Conservation (phyloP, 2,888 invertebrate genomes). For the Tetranychus truncatus region DNA sequence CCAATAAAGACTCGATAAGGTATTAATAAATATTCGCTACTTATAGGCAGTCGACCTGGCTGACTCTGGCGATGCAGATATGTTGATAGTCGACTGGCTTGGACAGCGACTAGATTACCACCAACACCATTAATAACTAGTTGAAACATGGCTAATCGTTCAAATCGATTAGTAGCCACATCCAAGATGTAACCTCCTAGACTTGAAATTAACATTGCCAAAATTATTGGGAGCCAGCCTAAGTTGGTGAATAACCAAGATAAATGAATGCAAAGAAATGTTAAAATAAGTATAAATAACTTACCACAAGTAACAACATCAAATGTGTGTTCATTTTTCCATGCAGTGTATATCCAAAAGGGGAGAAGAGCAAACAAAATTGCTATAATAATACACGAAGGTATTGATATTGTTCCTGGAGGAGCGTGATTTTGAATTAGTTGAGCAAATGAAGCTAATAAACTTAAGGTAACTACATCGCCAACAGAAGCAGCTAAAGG, state of each 20-base stretch:
- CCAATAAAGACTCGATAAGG: neutral
- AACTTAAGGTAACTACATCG: slow-evolving; percentile 64
- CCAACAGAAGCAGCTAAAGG: slow-evolving; percentile 80
- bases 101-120: slow-evolving; percentile 77
- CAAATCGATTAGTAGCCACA: slow-evolving; percentile 58
- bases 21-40: neutral
- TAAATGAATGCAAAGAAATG: too few relatives aligned
- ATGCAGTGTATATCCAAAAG: slow-evolving; percentile 3
- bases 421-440: neutral
- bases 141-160: slow-evolving; percentile 76
- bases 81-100: slow-evolving; percentile 74
- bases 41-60: slow-evolving; percentile 13
- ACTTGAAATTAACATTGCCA: slow-evolving; percentile 74
- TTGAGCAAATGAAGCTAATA: slow-evolving; percentile 41
- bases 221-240: slow-evolving; percentile 78
- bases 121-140: slow-evolving; percentile 76
- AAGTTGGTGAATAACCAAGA: slow-evolving; percentile 31
- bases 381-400: slow-evolving; percentile 39
- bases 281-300: too few relatives aligned
- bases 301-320: neutral
- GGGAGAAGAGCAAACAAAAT: slow-evolving; percentile 12
- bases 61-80: slow-evolving; percentile 42
- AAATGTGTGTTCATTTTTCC: slow-evolving; percentile 10
- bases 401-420: neutral
- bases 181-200: slow-evolving; percentile 66